Evolutionary conservation across 2,113 vertebrate genomes (phyloP), one percentile per base, ranked within the genome.

Genomic region (Anoplopoma fimbria): DNA sequence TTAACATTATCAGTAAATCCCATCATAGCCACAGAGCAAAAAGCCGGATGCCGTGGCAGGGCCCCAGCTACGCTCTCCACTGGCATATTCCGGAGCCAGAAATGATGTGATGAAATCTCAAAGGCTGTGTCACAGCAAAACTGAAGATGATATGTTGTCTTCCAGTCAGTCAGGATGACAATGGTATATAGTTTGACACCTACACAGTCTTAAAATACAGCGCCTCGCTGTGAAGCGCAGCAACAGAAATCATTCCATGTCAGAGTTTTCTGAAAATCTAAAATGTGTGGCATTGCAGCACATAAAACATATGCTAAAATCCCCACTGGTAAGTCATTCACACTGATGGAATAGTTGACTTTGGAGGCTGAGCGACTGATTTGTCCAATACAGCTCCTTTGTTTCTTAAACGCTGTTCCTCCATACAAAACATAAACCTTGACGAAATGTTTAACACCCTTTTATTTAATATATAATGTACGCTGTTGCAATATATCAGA

Each of bases 1-100:
- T 92, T 91, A 91, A 83, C 83, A 86, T 90, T 93, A 94, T 93
- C 89, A 88, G 83, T 64, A 91, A 93, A 93, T 93, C 89, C 88
- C 83, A 95, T 95, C 89, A 84, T 57, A 87, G 61, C 69, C 70
- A 61, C 79, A 73, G 76, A 75, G 79, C 83, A 67, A 72, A 58
- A 60, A 82, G 73, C 82, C 58, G 42, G 77, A 63, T 75, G 74
- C 77, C 65, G 81, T 82, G 82, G 85, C 89, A 58, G 49, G 34
- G 68, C 67, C 58, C 77, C 69, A 81, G 87, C 85, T 75, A 65
- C 78, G 47, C 81, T 84, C 67, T 75, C 40, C 2, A 55, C 77
- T 77, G 84, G 62, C 77, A 79, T 23, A 75, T 82, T 70, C 55
- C n/a, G 2, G 23, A 86, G 90, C 91, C 91, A 93, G 77, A 81